phyloP scores from a whole-genome alignment of 2,113 vertebrate genomes.

The Oplegnathus fasciatus region DNA sequence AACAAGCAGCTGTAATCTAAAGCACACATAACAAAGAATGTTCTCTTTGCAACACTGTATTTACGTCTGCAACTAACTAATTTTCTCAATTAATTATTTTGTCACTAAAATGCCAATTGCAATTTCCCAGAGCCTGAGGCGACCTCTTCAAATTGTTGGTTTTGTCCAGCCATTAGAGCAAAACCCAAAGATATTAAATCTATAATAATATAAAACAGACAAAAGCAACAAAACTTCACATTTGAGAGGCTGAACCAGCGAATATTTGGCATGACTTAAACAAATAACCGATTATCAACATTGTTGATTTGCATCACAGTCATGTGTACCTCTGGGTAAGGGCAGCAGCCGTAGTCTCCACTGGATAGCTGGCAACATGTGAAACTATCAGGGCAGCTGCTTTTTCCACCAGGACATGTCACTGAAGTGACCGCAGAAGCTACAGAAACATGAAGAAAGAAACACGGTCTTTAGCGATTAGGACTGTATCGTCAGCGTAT shows the following conservation, averaged over 20 bases:
- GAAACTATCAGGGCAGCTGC: slow-evolving; percentile 60
- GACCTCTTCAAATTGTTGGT: too few relatives aligned
- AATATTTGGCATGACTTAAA: neutral
- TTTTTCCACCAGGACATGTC: slow-evolving; percentile 64
- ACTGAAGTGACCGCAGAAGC: neutral
- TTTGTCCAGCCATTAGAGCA: too few relatives aligned
- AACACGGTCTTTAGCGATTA: neutral
- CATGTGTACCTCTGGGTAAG: slow-evolving; percentile 66
- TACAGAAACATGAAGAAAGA: neutral
- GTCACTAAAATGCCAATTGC: neutral
- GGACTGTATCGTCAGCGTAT: neutral
- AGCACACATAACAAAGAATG: neutral
- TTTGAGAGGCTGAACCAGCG: neutral
- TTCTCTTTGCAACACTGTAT: too few relatives aligned
- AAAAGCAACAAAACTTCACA: neutral
- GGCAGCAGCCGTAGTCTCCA: slow-evolving; percentile 82
- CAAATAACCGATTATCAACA: neutral
- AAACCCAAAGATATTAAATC: too few relatives aligned
- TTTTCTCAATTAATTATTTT: neutral
- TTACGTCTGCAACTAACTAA: neutral
- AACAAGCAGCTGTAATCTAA: too few relatives aligned
- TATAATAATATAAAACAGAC: neutral
- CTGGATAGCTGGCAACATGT: slow-evolving; percentile 73
- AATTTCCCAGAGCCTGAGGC: too few relatives aligned
- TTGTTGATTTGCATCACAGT: neutral